Evolutionary conservation across 2,888 invertebrate genomes (phyloP).

Genomic region (Drosophila cracens): DNA sequence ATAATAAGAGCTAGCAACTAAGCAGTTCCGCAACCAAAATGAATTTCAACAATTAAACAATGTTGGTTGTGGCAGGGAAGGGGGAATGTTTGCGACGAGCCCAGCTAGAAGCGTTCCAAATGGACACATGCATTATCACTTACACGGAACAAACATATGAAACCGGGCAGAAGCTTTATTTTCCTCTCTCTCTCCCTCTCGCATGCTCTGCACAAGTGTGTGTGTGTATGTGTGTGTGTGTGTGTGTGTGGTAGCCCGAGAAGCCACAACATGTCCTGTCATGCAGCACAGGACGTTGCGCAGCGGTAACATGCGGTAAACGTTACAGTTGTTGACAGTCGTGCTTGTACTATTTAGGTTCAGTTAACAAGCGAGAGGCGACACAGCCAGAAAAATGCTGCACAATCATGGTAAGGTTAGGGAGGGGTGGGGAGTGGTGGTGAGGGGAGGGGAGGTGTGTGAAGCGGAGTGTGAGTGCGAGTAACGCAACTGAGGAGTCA

Average conservation of each 20-base stretch:
- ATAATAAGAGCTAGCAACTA: slow-evolving; percentile 1
- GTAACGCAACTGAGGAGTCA: slow-evolving; percentile 17
- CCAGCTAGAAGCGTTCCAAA: slow-evolving; percentile 42
- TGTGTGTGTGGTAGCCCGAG: slow-evolving; percentile 59
- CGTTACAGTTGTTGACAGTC: slow-evolving; percentile 80
- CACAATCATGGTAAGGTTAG: too few relatives aligned
- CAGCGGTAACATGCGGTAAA: slow-evolving; percentile 78
- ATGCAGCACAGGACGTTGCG: slow-evolving; percentile 73
- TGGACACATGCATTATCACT: slow-evolving; percentile 64
- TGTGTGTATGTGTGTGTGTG: slow-evolving; percentile 33
- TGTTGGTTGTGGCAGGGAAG: background rate
- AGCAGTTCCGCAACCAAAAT: slow-evolving; percentile 39
- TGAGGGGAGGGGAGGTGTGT: background rate
- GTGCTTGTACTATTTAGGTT: slow-evolving; percentile 80
- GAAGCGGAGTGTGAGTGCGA: background rate
- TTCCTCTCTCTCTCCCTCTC: slow-evolving; percentile 1
- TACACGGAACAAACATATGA: slow-evolving; percentile 67
- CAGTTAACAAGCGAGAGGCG: slow-evolving; percentile 72
- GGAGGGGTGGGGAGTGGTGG: fast-evolving
- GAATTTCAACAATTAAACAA: slow-evolving; percentile 68
- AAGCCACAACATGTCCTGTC: slow-evolving; percentile 81
- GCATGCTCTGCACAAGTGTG: slow-evolving; percentile 1
- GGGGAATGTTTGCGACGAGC: slow-evolving; percentile 17
- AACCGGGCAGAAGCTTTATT: slow-evolving; percentile 30
- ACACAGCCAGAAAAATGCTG: slow-evolving; percentile 55